Evolutionary conservation across 2,888 invertebrate genomes (phyloP).

Genomic region (Thelaira solivaga): DNA sequence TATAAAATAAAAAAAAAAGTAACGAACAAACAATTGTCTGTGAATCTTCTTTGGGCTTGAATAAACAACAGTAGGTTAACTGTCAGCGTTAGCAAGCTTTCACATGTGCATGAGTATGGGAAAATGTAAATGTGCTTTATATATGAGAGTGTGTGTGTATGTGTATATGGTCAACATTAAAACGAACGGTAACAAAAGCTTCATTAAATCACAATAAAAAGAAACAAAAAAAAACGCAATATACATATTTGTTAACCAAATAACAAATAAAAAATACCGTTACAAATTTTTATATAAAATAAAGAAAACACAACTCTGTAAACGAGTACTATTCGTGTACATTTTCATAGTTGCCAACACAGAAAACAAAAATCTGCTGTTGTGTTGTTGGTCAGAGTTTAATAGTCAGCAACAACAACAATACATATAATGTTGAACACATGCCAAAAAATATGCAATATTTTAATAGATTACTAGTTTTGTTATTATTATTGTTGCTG

Average conservation of each 20-base stretch:
- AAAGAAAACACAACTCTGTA: conserved; percentile 3
- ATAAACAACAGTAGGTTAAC: conserved; percentile 19
- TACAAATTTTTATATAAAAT: conserved; percentile 14
- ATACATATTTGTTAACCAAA: neutral
- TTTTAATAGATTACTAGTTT: conserved; percentile 49
- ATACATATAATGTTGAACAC: conserved; percentile 34
- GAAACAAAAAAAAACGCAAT: neutral
- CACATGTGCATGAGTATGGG: neutral
- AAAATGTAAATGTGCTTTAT: too few relatives aligned
- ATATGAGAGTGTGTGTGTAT: too few relatives aligned
- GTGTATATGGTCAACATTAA: neutral
- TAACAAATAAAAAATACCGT: neutral
- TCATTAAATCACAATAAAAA: conserved; percentile 31
- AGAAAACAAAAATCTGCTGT: conserved; percentile 27
- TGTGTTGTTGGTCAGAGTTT: conserved; percentile 38
- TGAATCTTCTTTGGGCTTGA: conserved; percentile 19
- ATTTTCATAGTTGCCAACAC: conserved; percentile 40
- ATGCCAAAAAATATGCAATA: conserved; percentile 64
- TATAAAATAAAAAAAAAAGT: conserved; percentile 8
- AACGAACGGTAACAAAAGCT: conserved; percentile 20
- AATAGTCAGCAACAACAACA: conserved; percentile 1
- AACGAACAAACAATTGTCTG: neutral
- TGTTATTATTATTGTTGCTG: conserved; percentile 33
- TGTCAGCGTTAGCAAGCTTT: neutral
- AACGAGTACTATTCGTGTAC: too few relatives aligned